phyloP scores from a whole-genome alignment of 2,797 vertebrate genomes.

The Somateria mollissima region DNA sequence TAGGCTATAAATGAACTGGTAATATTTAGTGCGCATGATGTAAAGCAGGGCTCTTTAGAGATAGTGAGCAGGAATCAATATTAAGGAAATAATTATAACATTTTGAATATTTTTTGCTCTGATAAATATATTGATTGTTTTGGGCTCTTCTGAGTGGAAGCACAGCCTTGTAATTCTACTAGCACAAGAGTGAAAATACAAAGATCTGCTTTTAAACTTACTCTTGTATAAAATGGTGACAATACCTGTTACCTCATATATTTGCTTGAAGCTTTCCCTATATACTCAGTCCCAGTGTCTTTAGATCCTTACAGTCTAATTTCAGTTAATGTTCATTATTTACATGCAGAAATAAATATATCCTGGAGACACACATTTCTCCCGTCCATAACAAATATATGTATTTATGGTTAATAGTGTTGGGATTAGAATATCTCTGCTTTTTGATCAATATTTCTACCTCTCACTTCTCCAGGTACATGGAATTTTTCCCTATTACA shows the following conservation, averaged over 20 bases:
- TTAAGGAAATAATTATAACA: neutral
- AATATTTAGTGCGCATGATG: neutral
- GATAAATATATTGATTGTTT: neutral
- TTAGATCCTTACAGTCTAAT: neutral
- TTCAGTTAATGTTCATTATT: neutral
- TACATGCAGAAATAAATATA: neutral
- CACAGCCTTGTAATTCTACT: fast-evolving
- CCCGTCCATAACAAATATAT: neutral
- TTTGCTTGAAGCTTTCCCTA: neutral
- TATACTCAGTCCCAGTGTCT: neutral
- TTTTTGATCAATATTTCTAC: neutral
- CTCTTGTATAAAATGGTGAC: neutral
- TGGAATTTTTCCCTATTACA: conserved; percentile 86
- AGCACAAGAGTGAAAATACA: neutral
- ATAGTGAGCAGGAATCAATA: conserved; percentile 4
- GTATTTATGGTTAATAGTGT: neutral
- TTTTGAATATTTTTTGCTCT: neutral
- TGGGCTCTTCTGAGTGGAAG: neutral
- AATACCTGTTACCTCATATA: neutral
- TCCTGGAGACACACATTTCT: neutral
- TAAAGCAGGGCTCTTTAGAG: neutral
- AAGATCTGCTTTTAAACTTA: neutral
- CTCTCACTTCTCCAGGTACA: conserved; percentile 78
- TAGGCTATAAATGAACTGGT: neutral
- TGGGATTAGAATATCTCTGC: neutral